Conservation (phyloP, 2,888 invertebrate species). For the Synergus gifuensis region DNA sequence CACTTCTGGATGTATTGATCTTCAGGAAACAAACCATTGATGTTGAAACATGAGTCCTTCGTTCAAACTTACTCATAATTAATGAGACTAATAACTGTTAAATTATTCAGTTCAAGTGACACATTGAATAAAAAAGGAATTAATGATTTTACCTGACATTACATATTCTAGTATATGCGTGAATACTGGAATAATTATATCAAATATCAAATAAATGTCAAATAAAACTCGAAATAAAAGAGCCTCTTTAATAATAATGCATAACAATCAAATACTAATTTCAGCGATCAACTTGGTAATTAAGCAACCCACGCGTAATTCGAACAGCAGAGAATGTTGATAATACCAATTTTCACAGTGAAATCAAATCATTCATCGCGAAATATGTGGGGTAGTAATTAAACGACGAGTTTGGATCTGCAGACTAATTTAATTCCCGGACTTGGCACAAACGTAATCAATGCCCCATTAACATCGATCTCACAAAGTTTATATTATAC, state of each 20-base stretch:
- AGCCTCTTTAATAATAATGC: neutral
- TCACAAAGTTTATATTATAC: neutral
- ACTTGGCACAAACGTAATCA: conserved; percentile 38
- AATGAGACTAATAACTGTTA: neutral
- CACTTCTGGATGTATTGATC: neutral
- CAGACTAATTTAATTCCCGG: conserved; percentile 27
- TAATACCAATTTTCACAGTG: conserved; percentile 23
- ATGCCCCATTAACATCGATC: conserved; percentile 26
- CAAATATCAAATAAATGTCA: neutral
- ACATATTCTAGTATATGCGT: too few species aligned
- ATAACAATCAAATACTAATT: neutral
- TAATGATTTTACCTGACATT: too few species aligned
- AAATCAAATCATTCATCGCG: conserved; percentile 32
- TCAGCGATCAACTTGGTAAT: neutral
- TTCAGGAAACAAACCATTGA: neutral
- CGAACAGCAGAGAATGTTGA: conserved; percentile 13
- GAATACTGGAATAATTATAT: neutral
- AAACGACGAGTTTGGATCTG: conserved; percentile 24
- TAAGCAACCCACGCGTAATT: conserved; percentile 3
- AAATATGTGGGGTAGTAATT: conserved; percentile 29
- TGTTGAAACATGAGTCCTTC: neutral
- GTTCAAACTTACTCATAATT: neutral
- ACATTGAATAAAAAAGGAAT: neutral
- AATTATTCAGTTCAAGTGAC: neutral
- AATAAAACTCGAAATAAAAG: neutral